phyloP scores from a whole-genome alignment of 2,797 vertebrate species.

The Phaenicophaeus curvirostris region DNA sequence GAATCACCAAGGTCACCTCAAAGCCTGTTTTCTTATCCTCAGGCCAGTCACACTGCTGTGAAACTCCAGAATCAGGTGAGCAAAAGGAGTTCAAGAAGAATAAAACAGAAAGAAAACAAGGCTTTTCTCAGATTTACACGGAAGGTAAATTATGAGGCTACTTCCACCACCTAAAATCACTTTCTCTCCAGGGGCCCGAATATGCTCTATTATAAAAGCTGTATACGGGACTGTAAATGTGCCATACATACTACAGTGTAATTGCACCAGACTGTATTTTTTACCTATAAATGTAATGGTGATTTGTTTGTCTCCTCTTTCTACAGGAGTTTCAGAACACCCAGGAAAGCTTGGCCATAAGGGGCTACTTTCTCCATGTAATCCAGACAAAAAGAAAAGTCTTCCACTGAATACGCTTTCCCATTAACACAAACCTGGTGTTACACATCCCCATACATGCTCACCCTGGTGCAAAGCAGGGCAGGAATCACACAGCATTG shows the following conservation, averaged over 20 bases:
- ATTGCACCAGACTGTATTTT: constrained; percentile 33
- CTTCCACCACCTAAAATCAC: constrained; percentile 34
- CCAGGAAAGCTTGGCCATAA: not conserved
- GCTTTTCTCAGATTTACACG: constrained; percentile 14
- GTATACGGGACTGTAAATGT: constrained; percentile 35
- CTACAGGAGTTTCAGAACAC: not conserved
- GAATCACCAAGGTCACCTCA: constrained; percentile 40
- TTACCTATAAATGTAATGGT: not conserved
- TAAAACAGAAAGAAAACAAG: constrained; percentile 21
- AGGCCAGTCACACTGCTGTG: not conserved
- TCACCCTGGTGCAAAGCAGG: not conserved
- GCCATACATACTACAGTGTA: not conserved
- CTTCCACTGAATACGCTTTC: not conserved
- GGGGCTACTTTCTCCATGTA: not conserved
- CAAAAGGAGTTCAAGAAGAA: not conserved
- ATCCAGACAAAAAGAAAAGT: not conserved
- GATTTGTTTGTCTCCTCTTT: constrained; percentile 23
- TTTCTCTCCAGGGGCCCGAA: constrained; percentile 27
- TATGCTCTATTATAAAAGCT: constrained; percentile 32
- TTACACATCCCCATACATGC: fast-evolving
- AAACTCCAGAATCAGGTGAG: not conserved
- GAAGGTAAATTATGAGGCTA: constrained; percentile 42
- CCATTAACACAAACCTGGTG: fast-evolving
- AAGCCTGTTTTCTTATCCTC: not conserved
- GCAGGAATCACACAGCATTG: not conserved